Percentiles rank a stretch among this genome's conserved stretches.
Conservation (phyloP, 1,140 invertebrate species). For the Archivesica marissinica region DNA sequence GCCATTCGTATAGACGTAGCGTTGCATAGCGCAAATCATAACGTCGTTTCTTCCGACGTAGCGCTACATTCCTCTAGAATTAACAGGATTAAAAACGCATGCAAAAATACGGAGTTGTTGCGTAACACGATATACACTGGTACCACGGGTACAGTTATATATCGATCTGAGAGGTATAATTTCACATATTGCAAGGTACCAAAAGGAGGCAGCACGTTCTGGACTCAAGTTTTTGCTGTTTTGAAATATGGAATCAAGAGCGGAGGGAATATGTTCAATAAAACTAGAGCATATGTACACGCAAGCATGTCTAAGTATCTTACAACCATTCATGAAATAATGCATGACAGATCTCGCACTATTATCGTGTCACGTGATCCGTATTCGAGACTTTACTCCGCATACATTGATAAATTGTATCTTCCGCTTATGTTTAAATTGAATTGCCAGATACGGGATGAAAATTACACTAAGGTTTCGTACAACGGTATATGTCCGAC, state of each 20-base stretch:
- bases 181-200: conserved; percentile 59
- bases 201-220: conserved; percentile 50
- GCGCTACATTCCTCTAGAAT: not conserved
- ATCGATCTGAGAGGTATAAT: not conserved
- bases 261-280: not conserved
- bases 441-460: not conserved
- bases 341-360: not conserved
- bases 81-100: not conserved
- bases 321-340: not conserved
- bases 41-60: no score
- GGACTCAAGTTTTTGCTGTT: conserved; percentile 25
- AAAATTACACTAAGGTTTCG: not conserved
- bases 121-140: not conserved
- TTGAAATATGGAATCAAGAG: conserved; percentile 6
- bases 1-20: no score
- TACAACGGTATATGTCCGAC: not conserved
- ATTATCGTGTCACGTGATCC: conserved; percentile 58
- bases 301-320: not conserved
- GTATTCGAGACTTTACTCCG: conserved; percentile 60
- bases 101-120: not conserved
- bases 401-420: conserved; percentile 64
- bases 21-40: not conserved
- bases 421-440: not conserved
- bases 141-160: not conserved
- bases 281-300: not conserved